Evolutionary conservation across 2,113 vertebrate genomes (phyloP), one percentile per base, ranked within the genome.

Genomic region (Engraulis encrasicolus): DNA sequence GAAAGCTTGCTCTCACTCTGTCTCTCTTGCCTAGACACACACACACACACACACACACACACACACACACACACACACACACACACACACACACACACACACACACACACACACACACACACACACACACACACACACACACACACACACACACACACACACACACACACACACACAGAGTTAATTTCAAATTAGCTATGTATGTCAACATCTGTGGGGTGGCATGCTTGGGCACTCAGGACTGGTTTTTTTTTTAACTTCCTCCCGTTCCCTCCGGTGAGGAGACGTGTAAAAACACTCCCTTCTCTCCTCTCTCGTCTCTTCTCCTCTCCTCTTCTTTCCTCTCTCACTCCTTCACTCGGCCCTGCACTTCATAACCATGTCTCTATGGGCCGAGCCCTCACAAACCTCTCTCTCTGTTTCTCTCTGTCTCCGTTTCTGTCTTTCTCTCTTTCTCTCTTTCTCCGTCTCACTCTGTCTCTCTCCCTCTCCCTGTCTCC

Each of bases 381-480:
- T 3, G 3, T 9, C 40, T 5, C 40, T 45, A 45, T n/a, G n/a
- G n/a, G n/a, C n/a, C n/a, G 40, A 45, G 4, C 40, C 9, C 40
- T 45, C 40, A 45, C n/a, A n/a, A n/a, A n/a, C 40, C 40, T 45
- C 40, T 45, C 40, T 45, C 40, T 45, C 9, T 45, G 4, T 45
- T 45, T 5, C 40, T 45, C 40, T 45, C 40, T 45, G 4, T 45
- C 40, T 45, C 40, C 4, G 40, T 45, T 45, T 45, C 9, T 3
- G 40, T 45, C 9, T 45, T 20, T 19, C 52, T 20, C 19, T 58
- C 20, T 58, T 20, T 20, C 52, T 58, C 2, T 19, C 2, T n/a
- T 6, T 58, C 19, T 2, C 5, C 19, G 0, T n/a, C 20, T 20
- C 52, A 1, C 20, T 20, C 86, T 85, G 85, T 83, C 81, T 89